Conservation (phyloP, 2,113 vertebrate genomes). For the Hippocampus comes region DNA sequence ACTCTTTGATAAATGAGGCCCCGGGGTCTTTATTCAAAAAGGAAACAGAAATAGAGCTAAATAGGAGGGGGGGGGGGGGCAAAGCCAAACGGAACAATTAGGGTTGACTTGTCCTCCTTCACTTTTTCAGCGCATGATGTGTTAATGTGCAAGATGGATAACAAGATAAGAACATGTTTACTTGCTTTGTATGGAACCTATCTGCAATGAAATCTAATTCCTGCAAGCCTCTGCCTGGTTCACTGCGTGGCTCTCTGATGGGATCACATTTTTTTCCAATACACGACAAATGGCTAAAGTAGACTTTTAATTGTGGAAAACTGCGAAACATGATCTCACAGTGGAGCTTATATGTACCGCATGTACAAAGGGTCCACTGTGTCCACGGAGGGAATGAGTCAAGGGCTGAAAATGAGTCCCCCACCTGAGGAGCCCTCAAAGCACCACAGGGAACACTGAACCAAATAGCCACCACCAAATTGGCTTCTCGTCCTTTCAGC, state of each 20-base stretch:
- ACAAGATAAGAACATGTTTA: conserved; percentile 75
- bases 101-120: conserved; percentile 57
- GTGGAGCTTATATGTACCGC: conserved; percentile 28
- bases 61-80: conserved; percentile 31
- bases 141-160: conserved; percentile 71
- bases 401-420: conserved; percentile 56
- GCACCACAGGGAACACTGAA: conserved; percentile 59
- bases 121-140: conserved; percentile 50
- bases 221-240: conserved; percentile 54
- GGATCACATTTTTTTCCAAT: conserved; percentile 47
- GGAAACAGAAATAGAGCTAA: conserved; percentile 57
- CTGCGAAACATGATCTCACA: conserved; percentile 41
- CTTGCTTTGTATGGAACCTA: conserved; percentile 66
- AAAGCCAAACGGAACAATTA: conserved; percentile 61
- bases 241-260: conserved; percentile 39
- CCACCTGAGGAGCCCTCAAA: conserved; percentile 49
- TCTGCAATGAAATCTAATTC: conserved; percentile 67
- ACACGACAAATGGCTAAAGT: conserved; percentile 33
- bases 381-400: conserved; percentile 43
- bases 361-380: conserved; percentile 62
- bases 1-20: conserved; percentile 32
- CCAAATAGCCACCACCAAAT: conserved; percentile 59
- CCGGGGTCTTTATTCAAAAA: conserved; percentile 26
- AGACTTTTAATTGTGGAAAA: conserved; percentile 50
- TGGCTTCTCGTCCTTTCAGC: conserved; percentile 60